Percentiles rank a stretch among this genome's conserved stretches.
These are phyloP conservation scores for Dermatophagoides farinae DNA, from an alignment of 1,140 invertebrate species.

Conservation along the genomic window DNA sequence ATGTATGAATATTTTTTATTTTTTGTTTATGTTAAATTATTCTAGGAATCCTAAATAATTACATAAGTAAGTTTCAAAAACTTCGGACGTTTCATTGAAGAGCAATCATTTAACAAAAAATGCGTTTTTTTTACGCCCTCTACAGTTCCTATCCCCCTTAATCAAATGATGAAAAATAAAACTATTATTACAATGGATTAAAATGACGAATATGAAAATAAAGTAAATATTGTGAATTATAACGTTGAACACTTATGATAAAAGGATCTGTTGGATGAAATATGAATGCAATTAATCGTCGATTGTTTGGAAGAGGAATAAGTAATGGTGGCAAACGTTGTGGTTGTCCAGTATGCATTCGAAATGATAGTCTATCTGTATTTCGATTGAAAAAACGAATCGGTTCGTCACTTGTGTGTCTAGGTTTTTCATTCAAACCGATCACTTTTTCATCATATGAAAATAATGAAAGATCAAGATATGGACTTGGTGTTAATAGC, in stretches of 20 bases:
- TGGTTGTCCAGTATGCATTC: slow-evolving; percentile 38
- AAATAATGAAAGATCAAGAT: slow-evolving; percentile 75
- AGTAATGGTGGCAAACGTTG: slow-evolving; percentile 44
- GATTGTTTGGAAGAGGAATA: slow-evolving; percentile 33
- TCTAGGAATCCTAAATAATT: too few species aligned
- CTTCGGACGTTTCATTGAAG: too few species aligned
- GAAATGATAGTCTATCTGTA: slow-evolving; percentile 66
- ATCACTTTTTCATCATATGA: slow-evolving; percentile 93
- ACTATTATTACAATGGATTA: not conserved
- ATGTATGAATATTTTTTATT: too few species aligned
- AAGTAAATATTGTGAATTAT: slow-evolving; percentile 83
- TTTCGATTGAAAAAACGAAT: slow-evolving; percentile 80
- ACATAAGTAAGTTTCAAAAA: too few species aligned
- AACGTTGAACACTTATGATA: slow-evolving; percentile 80
- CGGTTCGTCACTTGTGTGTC: slow-evolving; percentile 76
- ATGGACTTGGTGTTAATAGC: slow-evolving; percentile 70
- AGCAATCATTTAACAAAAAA: too few species aligned
- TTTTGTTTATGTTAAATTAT: too few species aligned
- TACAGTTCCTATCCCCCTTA: too few species aligned
- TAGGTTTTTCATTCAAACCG: slow-evolving; percentile 80
- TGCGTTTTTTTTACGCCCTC: too few species aligned
- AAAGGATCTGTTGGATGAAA: slow-evolving; percentile 92
- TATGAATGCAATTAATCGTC: slow-evolving; percentile 77
- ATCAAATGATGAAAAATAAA: too few species aligned
- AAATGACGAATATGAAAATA: slow-evolving; percentile 66